Base-by-base conservation (phyloP, 1,140 invertebrate genomes). In the Drosophila murphyi region DNA sequence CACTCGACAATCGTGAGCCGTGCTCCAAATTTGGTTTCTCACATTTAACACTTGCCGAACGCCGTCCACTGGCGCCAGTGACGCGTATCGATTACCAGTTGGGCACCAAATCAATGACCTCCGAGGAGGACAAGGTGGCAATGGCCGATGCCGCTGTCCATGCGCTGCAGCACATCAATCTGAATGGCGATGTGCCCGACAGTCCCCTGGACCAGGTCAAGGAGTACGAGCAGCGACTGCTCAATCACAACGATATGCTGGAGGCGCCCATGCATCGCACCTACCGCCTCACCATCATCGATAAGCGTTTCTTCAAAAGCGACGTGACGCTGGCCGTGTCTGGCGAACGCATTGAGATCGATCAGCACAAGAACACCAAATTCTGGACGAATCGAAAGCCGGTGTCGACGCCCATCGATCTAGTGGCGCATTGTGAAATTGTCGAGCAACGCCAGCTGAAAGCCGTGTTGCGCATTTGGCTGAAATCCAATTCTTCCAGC, bases 1-100 rank as follows among this genome's bases (percentile, higher is more conserved):
- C 96, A 79, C 94, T 99, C 3, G 98, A 98, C 92, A 94, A 95
- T 7, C 95, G 95, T 80, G 98, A 99, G 93, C 95, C 95, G 12
- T 96, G 98, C 73, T 95, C 96, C 3, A 99, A 99, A 93, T 99
- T 98, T 94, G 97, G 97, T 34, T 99, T 99, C 92, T 95, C 95
- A 5, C 96, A 96, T 80, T 93, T 99, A 37, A 98, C 97, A n/a
- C 93, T 99, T 28, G 95, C 98, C 6, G 96, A 98, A 92, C 93
- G 94, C 2, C 61, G 81, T 1, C 85, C 82, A 0, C 28, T 89
- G 52, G 82, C 82, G 4, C 73, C 76, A 0, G 82, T 91, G 80
- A 94, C 93, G 31, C 85, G 93, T 29, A 91, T 93, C 32, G 94
- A 94, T 63, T 92, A 91, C 48, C 79, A 90, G 52, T 12, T 81